These are phyloP conservation scores for Moxostoma hubbsi DNA, from an alignment of 2,797 vertebrate species.

Conservation along the genomic window DNA sequence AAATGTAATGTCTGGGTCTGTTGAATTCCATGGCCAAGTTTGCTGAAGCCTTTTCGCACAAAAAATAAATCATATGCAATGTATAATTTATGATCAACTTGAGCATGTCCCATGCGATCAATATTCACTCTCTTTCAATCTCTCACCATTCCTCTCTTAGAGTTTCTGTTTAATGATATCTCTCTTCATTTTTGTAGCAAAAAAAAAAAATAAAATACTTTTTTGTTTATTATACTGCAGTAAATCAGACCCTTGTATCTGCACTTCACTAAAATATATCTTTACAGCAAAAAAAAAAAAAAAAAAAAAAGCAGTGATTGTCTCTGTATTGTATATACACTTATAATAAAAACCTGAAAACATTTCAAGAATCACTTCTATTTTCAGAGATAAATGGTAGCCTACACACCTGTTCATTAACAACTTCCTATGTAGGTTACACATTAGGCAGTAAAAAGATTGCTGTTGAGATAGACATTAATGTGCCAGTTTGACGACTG, in stretches of 20 bases:
- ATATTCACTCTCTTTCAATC: background rate
- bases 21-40: constrained; percentile 17
- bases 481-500: too few species aligned
- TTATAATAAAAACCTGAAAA: background rate
- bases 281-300: background rate
- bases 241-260: constrained; percentile 9
- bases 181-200: constrained; percentile 1
- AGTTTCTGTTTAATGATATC: background rate
- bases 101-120: constrained; percentile 29
- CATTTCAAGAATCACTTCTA: too few species aligned
- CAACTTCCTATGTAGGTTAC: too few species aligned
- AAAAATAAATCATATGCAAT: constrained; percentile 8
- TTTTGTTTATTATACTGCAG: background rate
- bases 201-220: too few species aligned
- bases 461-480: too few species aligned
- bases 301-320: background rate
- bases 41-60: constrained; percentile 15
- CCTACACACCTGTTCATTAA: too few species aligned
- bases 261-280: background rate
- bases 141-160: background rate
- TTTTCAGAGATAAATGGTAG: too few species aligned
- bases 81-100: constrained; percentile 45
- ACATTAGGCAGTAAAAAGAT: too few species aligned
- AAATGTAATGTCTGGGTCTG: background rate
- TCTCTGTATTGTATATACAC: too few species aligned